Evolutionary conservation across 2,888 invertebrate genomes (phyloP).

Genomic region (Limulus polyphemus): DNA sequence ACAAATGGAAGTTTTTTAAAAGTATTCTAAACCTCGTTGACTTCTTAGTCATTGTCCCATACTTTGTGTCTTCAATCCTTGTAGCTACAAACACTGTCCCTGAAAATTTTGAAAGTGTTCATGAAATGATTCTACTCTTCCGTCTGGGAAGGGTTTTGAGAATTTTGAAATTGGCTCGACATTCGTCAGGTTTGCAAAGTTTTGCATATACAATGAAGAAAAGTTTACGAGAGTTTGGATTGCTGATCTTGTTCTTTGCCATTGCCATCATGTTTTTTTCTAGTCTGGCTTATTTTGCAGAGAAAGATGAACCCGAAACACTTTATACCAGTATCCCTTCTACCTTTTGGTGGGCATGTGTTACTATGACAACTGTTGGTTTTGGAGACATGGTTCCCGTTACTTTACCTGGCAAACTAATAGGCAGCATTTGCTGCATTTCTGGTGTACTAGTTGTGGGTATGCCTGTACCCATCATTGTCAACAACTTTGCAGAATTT

Average conservation of each 20-base stretch:
- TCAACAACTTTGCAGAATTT: constrained; percentile 99
- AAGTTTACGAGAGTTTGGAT: constrained; percentile 95
- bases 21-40: constrained; percentile 97
- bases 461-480: constrained; percentile 99
- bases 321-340: constrained; percentile 98
- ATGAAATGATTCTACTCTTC: constrained; percentile 96
- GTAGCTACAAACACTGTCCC: constrained; percentile 79
- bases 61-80: constrained; percentile 93
- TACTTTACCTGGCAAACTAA: constrained; percentile 96
- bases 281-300: constrained; percentile 96
- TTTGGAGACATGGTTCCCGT: constrained; percentile 98
- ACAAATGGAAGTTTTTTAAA: constrained; percentile 99
- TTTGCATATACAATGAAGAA: constrained; percentile 95
- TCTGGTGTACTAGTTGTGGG: constrained; percentile 99
- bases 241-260: constrained; percentile 96
- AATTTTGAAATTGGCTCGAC: constrained; percentile 90
- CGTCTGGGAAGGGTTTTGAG: constrained; percentile 92
- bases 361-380: constrained; percentile 95
- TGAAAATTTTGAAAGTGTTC: constrained; percentile 63
- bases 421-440: constrained; percentile 99
- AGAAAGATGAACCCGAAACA: constrained; percentile 91
- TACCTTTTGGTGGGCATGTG: constrained; percentile 99
- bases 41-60: constrained; percentile 94
- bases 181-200: constrained; percentile 95
- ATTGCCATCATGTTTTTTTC: constrained; percentile 99